phyloP scores from a whole-genome alignment of 2,797 vertebrate genomes.

The Xenentodon cancila region DNA sequence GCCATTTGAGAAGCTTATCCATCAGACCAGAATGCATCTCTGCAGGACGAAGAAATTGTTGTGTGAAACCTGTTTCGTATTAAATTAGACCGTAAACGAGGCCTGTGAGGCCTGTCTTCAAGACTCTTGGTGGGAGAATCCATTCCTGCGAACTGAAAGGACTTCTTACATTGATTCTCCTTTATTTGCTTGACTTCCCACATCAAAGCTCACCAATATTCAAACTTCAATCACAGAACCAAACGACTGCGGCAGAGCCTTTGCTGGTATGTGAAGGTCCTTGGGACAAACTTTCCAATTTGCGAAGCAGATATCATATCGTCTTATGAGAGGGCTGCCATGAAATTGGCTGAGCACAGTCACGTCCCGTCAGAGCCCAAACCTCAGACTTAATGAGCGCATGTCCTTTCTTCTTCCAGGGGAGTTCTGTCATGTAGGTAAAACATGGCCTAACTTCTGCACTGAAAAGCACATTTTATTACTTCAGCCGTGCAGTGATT shows the following conservation, averaged over 20 bases:
- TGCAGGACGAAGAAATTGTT: not conserved
- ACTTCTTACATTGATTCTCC: too few relatives aligned
- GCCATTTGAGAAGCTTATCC: not conserved
- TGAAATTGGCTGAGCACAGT: slow-evolving; percentile 41
- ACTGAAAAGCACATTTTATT: too few relatives aligned
- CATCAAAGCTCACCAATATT: slow-evolving; percentile 1
- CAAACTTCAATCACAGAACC: not conserved
- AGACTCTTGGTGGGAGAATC: too few relatives aligned
- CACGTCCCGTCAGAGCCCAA: slow-evolving; percentile 13
- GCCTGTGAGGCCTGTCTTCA: too few relatives aligned
- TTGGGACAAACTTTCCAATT: slow-evolving; percentile 10
- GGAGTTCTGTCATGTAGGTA: not conserved
- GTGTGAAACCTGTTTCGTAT: too few relatives aligned
- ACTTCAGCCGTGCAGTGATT: too few relatives aligned
- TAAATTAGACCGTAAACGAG: too few relatives aligned
- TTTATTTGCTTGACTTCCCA: not conserved
- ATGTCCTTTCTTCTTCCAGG: not conserved
- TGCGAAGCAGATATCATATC: not conserved
- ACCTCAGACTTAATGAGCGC: slow-evolving; percentile 12
- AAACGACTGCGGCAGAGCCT: not conserved
- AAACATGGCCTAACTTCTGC: not conserved
- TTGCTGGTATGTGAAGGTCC: not conserved
- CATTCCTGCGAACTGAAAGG: too few relatives aligned
- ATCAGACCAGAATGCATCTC: not conserved
- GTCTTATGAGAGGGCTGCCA: slow-evolving; percentile 10